Conservation (phyloP, 2,797 vertebrate genomes). For the Potorous gilbertii region DNA sequence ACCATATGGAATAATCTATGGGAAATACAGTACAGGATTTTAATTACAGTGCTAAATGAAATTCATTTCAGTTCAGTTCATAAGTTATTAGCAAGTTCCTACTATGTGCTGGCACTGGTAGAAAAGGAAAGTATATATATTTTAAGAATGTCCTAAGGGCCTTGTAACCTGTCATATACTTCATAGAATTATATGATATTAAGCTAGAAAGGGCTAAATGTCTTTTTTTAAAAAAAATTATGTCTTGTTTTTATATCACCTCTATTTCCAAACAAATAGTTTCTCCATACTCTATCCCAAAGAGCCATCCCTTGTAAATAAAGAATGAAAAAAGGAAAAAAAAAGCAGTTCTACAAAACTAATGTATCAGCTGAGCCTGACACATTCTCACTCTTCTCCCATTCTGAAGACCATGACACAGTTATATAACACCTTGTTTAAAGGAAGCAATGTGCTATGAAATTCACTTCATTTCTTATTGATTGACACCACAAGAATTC, state of each 20-base stretch:
- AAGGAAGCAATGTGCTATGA: not conserved
- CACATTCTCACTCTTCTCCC: not conserved
- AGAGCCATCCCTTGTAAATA: not conserved
- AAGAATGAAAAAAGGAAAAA: not conserved
- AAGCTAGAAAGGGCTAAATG: not conserved
- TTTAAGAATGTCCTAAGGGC: not conserved
- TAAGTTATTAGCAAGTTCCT: not conserved
- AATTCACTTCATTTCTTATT: not conserved
- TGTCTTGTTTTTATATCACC: not conserved
- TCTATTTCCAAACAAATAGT: not conserved
- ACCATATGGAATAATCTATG: not conserved
- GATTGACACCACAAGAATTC: not conserved
- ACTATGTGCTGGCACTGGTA: not conserved
- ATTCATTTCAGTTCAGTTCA: not conserved
- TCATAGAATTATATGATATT: not conserved
- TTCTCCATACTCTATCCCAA: not conserved
- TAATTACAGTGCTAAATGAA: not conserved
- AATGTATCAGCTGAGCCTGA: not conserved
- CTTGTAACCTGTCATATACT: not conserved
- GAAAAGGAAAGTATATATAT: not conserved
- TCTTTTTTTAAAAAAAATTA: not conserved
- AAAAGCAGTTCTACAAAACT: not conserved
- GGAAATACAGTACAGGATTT: not conserved
- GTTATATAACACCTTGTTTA: not conserved
- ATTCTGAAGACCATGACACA: not conserved